Percentiles rank a stretch among this genome's conserved stretches.
Evolutionary conservation across 2,113 vertebrate genomes (phyloP).

Genomic region (human (Homo sapiens)): DNA sequence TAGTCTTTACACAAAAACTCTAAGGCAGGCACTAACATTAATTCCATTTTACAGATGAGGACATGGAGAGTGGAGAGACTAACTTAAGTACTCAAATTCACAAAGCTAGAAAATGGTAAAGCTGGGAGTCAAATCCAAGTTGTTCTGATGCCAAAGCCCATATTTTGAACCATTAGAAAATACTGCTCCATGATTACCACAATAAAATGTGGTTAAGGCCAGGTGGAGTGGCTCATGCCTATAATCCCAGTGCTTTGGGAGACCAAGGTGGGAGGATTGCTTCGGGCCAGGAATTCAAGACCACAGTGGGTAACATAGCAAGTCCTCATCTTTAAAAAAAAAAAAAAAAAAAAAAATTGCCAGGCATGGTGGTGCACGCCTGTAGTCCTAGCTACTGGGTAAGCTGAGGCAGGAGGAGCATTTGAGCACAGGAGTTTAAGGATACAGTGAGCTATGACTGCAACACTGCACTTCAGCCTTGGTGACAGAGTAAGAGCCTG

Average conservation of each 20-base stretch:
- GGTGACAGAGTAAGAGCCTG: too few species aligned
- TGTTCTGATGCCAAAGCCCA: not conserved
- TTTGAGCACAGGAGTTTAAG: too few species aligned
- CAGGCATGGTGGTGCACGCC: too few species aligned
- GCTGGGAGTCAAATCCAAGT: not conserved
- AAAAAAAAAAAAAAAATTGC: not conserved
- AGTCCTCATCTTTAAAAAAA: not conserved
- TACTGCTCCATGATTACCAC: not conserved
- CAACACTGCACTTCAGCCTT: too few species aligned
- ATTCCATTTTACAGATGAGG: not conserved
- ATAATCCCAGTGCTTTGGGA: too few species aligned
- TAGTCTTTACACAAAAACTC: not conserved
- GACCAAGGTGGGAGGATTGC: too few species aligned
- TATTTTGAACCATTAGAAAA: not conserved
- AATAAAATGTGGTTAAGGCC: not conserved
- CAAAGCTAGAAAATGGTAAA: not conserved
- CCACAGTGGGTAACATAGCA: too few species aligned
- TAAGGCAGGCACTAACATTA: not conserved
- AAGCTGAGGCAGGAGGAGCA: too few species aligned
- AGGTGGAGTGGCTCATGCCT: too few species aligned
- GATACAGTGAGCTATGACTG: too few species aligned
- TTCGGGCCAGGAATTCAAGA: too few species aligned
- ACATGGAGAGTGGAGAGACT: not conserved
- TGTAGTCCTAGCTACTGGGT: too few species aligned
- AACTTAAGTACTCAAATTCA: not conserved